phyloP scores from a whole-genome alignment of 2,113 vertebrate species.

The Aegypius monachus region DNA sequence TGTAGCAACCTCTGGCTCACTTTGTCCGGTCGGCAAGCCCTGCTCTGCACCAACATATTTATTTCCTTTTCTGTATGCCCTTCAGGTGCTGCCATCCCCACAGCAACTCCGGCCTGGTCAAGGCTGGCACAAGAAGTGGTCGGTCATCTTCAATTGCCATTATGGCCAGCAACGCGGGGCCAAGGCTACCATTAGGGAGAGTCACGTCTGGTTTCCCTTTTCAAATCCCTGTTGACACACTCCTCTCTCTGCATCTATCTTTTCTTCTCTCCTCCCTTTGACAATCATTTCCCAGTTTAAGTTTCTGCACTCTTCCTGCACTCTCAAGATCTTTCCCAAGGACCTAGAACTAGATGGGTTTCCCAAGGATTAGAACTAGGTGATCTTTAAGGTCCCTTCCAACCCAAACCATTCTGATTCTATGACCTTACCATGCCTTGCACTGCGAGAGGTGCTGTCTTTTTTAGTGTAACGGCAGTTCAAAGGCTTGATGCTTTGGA shows the following conservation, averaged over 20 bases:
- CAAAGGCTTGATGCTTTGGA: background rate
- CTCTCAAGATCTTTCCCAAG: background rate
- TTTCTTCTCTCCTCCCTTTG: background rate
- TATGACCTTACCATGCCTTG: background rate
- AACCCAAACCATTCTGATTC: too few species aligned
- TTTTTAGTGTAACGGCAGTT: background rate
- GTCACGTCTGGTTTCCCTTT: background rate
- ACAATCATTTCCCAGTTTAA: background rate
- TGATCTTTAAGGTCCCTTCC: too few species aligned
- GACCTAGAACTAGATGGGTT: background rate
- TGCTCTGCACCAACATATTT: background rate
- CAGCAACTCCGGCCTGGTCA: accelerated
- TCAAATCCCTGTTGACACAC: background rate
- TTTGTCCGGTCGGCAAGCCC: accelerated
- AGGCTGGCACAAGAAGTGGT: background rate
- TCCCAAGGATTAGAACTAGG: too few species aligned
- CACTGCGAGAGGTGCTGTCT: background rate
- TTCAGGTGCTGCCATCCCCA: background rate
- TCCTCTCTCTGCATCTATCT: accelerated
- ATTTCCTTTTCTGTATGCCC: background rate
- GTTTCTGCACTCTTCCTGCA: background rate
- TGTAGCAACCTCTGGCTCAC: background rate
- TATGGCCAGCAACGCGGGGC: accelerated
- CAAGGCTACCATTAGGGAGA: background rate
- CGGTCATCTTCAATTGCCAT: accelerated